Base-by-base conservation (phyloP, 2,113 vertebrate species). In the Rhinogobius similis region DNA sequence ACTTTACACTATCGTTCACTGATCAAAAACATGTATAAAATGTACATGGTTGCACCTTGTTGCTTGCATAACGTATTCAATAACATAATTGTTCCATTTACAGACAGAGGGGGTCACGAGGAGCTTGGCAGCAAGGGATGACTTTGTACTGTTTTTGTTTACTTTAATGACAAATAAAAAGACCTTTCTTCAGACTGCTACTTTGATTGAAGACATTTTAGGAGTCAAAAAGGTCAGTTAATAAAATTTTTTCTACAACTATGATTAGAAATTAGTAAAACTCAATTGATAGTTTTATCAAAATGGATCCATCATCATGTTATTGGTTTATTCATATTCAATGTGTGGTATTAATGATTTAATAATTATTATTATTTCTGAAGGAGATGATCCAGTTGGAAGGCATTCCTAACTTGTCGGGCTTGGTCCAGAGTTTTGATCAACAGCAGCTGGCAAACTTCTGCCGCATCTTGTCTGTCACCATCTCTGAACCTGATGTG, bases 371-470 rank as follows among this genome's bases (percentile, higher is more conserved):
- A n/a, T 27, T 66, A 64, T 23, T 76, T 24, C 20, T 11, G 11
- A 9, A 99, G 98, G 97, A 98, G 87, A 98, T 98, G 94, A 98
- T 99, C 78, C 97, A 96, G 50, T 92, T 99, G 84, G 97, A 99
- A 67, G 96, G 97, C 82, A 96, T 99, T 82, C 96, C 97, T 68
- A 96, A 98, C 79, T 92, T 99, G 62, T 94, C 93, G 0, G 94
- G 91, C 71, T 93, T 99, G 72, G 96, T 99, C 32, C 97, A 97
- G 87, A 98, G 95, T 86, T 99, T 99, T 23, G 97, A 99, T 90
- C 98, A 99, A 83, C 97, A 99, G 77, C 98, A 99, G 85, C 94
- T 99, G 70, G 97, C 98, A 29, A 99, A 98, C 92, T 99, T 99
- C 92, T 99, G 98, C 87, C 94, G 98, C 82, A 99, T 99, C 87